Evolutionary conservation across 2,113 vertebrate species (phyloP), one percentile per base, ranked within the genome.

Genomic region (Cacatua alba): DNA sequence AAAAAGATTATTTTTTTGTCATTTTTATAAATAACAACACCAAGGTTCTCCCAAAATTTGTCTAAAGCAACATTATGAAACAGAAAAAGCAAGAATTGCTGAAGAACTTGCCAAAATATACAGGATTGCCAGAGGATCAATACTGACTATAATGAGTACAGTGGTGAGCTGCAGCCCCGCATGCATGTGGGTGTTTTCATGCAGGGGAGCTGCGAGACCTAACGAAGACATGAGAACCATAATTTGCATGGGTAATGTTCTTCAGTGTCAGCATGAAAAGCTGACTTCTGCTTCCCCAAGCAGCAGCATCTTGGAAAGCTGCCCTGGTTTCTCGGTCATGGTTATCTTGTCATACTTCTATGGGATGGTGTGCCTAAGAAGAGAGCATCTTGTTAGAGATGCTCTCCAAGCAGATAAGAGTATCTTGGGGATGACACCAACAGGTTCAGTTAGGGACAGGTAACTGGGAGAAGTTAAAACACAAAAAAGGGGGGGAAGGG

Each of bases 401-500:
- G 51, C 19, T 92, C 7, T 80, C 53, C 28, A 48, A 80, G 55
- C 48, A 93, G 63, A 72, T 19, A 49, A 93, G 33, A 94, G 49
- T 49, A 82, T 37, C 64, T 65, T 26, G 25, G 65, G 76, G 71
- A 88, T 60, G 51, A 62, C 49, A 90, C 60, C 15, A 81, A 35
- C 10, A 68, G 25, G 82, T 92, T 90, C 83, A 86, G 43, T 46
- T 74, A 86, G 51, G 82, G 77, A 80, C 64, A 75, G 28, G 13
- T 24, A 90, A 75, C 15, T 43, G 24, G 35, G n/a, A 80, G 17
- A 77, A 63, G 16, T 26, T 48, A 17, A 64, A 75, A 84, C 23
- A 63, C 41, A 44, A 46, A 26, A 21, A 2, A 7, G 17, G 2
- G 6, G 6, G 8, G 1, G 4, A 5, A 3, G 19, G 11, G 20